Conservation (phyloP, 2,113 vertebrate species). For the Gila orcuttii region DNA sequence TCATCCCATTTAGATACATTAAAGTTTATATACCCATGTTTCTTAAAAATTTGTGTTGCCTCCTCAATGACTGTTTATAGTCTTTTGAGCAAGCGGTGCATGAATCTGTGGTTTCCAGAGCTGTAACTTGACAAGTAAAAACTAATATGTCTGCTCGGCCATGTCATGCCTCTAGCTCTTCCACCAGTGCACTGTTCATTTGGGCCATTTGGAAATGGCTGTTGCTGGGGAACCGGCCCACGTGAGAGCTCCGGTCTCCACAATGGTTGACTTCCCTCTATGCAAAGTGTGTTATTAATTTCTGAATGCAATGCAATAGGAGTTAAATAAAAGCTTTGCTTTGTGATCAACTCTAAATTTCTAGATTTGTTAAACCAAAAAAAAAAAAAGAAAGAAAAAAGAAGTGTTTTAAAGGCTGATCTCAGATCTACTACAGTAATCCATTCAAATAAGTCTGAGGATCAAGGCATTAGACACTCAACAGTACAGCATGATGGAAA, state of each 20-base stretch:
- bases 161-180: constrained; percentile 40
- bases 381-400: background rate
- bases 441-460: constrained; percentile 73
- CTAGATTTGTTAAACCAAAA: background rate
- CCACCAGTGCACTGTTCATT: constrained; percentile 26
- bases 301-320: constrained; percentile 14
- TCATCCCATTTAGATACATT: background rate
- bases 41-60: background rate
- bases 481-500: background rate
- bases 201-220: constrained; percentile 41
- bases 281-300: constrained; percentile 29
- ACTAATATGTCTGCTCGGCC: constrained; percentile 29
- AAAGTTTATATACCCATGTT: background rate
- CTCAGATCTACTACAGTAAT: constrained; percentile 69
- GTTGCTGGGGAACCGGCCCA: constrained; percentile 44
- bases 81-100: background rate
- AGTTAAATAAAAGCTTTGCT: constrained; percentile 26
- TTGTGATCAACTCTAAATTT: background rate
- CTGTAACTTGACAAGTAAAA: constrained; percentile 3
- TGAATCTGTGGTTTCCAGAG: background rate
- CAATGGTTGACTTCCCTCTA: background rate
- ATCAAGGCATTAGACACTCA: constrained; percentile 63
- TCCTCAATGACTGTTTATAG: background rate
- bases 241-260: background rate
- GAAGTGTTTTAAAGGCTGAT: constrained; percentile 64